These are phyloP conservation scores for Anodontia alba DNA, from an alignment of 2,888 invertebrate genomes.

Conservation along the genomic window DNA sequence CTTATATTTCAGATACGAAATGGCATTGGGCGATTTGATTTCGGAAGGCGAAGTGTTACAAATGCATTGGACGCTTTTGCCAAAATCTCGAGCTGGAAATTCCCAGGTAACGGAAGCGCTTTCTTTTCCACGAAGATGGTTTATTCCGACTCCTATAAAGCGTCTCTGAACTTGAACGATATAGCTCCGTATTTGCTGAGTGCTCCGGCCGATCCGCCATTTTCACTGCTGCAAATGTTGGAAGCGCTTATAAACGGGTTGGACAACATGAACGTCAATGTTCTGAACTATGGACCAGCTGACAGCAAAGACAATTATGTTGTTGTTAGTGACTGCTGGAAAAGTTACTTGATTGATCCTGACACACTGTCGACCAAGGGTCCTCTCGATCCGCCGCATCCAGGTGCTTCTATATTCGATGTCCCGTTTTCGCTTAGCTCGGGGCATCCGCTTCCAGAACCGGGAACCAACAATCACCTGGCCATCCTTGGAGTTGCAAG, in stretches of 20 bases:
- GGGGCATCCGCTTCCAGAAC: slow-evolving; percentile 79
- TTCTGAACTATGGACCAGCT: slow-evolving; percentile 43
- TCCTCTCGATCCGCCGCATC: slow-evolving; percentile 46
- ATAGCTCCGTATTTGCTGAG: slow-evolving; percentile 67
- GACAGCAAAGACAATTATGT: slow-evolving; percentile 39
- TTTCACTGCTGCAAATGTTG: slow-evolving; percentile 39
- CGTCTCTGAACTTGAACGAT: slow-evolving; percentile 57
- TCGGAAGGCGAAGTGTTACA: slow-evolving; percentile 56
- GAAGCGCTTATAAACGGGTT: slow-evolving; percentile 57
- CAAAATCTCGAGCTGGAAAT: slow-evolving; percentile 64
- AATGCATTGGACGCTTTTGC: slow-evolving; percentile 70
- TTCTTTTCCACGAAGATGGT: slow-evolving; percentile 65
- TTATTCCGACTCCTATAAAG: slow-evolving; percentile 55
- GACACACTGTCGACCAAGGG: slow-evolving; percentile 59
- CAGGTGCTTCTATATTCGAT: slow-evolving; percentile 19
- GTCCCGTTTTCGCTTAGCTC: slow-evolving; percentile 43
- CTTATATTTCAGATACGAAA: slow-evolving; percentile 84
- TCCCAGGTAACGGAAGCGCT: slow-evolving; percentile 51
- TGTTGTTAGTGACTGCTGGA: slow-evolving; percentile 68
- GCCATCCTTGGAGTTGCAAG: slow-evolving; percentile 72
- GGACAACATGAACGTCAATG: slow-evolving; percentile 75
- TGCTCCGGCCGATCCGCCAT: slow-evolving; percentile 56
- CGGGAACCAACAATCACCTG: slow-evolving; percentile 67
- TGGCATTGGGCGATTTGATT: slow-evolving; percentile 65
- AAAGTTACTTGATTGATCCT: slow-evolving; percentile 62